phyloP scores from a whole-genome alignment of 1,140 invertebrate genomes.

The Drosophila nikananu region DNA sequence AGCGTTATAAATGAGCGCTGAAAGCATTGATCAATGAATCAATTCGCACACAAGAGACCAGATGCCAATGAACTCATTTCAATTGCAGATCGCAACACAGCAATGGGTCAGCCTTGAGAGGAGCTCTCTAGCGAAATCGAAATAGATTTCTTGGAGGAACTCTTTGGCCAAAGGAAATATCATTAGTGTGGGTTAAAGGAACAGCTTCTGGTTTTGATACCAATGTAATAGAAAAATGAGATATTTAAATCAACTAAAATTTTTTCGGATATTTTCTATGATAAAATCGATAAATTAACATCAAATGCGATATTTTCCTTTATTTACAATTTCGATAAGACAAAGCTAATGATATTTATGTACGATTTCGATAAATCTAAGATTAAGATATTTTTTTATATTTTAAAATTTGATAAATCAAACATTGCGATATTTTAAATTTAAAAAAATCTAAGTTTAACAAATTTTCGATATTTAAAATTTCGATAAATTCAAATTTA shows the following conservation, averaged over 20 bases:
- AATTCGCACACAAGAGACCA: conserved; percentile 29
- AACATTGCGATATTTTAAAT: not conserved
- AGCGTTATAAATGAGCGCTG: conserved; percentile 36
- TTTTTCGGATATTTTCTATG: too few species aligned
- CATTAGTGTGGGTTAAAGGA: not conserved
- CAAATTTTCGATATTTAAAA: not conserved
- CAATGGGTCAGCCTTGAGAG: conserved; percentile 10
- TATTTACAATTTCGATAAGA: too few species aligned
- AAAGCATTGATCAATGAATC: conserved; percentile 39
- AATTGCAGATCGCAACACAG: conserved; percentile 9
- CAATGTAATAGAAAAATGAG: too few species aligned
- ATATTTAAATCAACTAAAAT: too few species aligned
- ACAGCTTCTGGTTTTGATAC: not conserved
- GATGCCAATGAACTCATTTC: conserved; percentile 33
- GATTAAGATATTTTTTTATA: not conserved
- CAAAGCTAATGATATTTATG: not conserved
- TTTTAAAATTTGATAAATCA: not conserved
- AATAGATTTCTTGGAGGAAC: not conserved
- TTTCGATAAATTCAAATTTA: not conserved
- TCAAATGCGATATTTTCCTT: too few species aligned
- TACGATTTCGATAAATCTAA: not conserved
- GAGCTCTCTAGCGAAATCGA: not conserved
- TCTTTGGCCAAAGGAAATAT: not conserved
- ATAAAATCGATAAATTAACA: too few species aligned
- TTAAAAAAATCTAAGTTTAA: not conserved